A percentile compares a stretch with the other conserved stretches of the same genome.
Evolutionary conservation across 2,113 vertebrate genomes (phyloP).

Genomic region (Canis aureus): DNA sequence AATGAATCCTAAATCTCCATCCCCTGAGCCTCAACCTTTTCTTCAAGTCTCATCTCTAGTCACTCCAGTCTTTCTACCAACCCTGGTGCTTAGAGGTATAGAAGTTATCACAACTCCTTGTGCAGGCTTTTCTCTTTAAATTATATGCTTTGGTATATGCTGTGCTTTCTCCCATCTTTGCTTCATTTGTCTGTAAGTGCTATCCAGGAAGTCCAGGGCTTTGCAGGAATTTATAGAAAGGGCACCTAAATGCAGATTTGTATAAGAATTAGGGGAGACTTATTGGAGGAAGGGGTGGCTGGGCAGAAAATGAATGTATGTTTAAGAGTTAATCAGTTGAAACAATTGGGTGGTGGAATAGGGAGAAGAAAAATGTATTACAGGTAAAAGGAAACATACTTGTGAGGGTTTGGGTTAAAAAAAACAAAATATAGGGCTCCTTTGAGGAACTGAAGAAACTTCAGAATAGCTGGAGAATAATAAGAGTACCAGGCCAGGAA

Average conservation of each 20-base stretch:
- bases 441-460: neutral
- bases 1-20: neutral
- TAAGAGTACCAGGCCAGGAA: neutral
- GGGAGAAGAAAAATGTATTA: conserved; percentile 13
- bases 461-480: neutral
- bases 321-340: neutral
- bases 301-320: neutral
- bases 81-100: neutral
- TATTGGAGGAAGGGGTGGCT: neutral
- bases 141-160: neutral
- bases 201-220: neutral
- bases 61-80: neutral
- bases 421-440: neutral
- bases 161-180: neutral
- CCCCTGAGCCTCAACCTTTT: neutral
- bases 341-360: neutral
- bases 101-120: neutral
- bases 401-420: neutral
- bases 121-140: neutral
- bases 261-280: neutral
- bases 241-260: neutral
- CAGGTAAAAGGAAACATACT: neutral
- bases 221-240: neutral
- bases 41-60: neutral
- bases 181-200: neutral